Evolutionary conservation across 2,888 invertebrate species (phyloP).

Genomic region (Nasonia oneida): DNA sequence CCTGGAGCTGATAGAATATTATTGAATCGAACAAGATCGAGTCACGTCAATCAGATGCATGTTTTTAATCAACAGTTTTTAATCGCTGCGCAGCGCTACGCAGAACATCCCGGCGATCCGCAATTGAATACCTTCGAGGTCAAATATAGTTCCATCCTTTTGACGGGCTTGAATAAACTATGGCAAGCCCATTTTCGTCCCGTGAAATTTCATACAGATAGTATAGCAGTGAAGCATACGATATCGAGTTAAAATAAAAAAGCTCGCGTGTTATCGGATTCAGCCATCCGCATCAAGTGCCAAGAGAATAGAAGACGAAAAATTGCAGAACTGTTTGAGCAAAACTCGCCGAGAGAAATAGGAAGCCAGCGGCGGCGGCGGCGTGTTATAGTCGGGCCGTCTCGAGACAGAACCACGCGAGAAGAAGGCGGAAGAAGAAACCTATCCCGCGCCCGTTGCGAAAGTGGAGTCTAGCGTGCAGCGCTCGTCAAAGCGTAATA

Average conservation of each 20-base stretch:
- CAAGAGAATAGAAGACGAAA: not conserved
- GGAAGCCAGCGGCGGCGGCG: not conserved
- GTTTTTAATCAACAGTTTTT: no score
- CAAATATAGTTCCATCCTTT: no score
- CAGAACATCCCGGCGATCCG: no score
- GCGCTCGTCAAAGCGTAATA: slow-evolving; percentile 25
- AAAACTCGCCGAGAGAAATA: not conserved
- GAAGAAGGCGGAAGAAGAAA: not conserved
- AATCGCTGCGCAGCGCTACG: no score
- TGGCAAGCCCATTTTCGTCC: no score
- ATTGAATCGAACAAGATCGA: no score
- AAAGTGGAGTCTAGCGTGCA: slow-evolving; percentile 35
- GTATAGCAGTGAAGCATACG: not conserved
- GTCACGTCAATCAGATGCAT: no score
- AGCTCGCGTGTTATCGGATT: not conserved
- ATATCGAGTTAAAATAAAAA: not conserved
- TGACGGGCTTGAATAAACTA: no score
- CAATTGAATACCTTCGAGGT: no score
- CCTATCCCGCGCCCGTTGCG: slow-evolving; percentile 8
- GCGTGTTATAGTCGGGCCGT: not conserved
- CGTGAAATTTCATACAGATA: no score
- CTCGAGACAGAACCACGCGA: slow-evolving; percentile 2
- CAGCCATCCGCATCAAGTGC: not conserved
- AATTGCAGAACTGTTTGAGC: not conserved
- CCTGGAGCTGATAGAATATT: no score